Conservation (phyloP, 1,140 invertebrate genomes). For the Eupristina koningsbergeri region DNA sequence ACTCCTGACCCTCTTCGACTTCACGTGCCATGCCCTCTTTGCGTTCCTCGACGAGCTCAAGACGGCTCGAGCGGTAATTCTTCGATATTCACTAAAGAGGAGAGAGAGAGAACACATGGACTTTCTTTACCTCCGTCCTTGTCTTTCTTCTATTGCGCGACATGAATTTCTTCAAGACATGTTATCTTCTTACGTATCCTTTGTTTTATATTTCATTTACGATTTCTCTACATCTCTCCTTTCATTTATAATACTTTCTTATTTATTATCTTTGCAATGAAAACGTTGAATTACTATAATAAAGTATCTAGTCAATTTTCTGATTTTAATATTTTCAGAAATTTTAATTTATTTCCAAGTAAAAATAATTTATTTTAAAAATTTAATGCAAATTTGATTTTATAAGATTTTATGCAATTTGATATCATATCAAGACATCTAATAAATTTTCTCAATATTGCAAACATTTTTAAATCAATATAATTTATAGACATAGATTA, state of each 20-base stretch:
- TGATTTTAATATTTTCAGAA: too few relatives aligned
- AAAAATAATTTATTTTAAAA: too few relatives aligned
- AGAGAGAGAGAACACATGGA: not conserved
- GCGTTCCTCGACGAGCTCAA: constrained; percentile 59
- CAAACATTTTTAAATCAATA: too few relatives aligned
- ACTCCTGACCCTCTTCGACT: constrained; percentile 61
- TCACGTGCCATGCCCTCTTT: constrained; percentile 58
- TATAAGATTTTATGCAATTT: too few relatives aligned
- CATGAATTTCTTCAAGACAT: not conserved
- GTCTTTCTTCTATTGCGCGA: not conserved
- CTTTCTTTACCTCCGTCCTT: not conserved
- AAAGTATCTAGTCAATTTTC: too few relatives aligned
- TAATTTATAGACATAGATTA: too few relatives aligned
- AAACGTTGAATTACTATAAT: too few relatives aligned
- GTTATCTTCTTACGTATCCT: not conserved
- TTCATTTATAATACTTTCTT: not conserved
- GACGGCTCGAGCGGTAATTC: constrained; percentile 60
- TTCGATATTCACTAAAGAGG: constrained; percentile 44
- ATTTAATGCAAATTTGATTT: too few relatives aligned
- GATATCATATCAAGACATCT: too few relatives aligned
- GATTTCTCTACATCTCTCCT: not conserved
- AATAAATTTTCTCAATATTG: too few relatives aligned
- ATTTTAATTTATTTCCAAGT: too few relatives aligned
- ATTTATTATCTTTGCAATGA: not conserved
- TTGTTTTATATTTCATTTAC: not conserved